phyloP scores from a whole-genome alignment of 2,797 vertebrate genomes.

The Scarus forsteni region DNA sequence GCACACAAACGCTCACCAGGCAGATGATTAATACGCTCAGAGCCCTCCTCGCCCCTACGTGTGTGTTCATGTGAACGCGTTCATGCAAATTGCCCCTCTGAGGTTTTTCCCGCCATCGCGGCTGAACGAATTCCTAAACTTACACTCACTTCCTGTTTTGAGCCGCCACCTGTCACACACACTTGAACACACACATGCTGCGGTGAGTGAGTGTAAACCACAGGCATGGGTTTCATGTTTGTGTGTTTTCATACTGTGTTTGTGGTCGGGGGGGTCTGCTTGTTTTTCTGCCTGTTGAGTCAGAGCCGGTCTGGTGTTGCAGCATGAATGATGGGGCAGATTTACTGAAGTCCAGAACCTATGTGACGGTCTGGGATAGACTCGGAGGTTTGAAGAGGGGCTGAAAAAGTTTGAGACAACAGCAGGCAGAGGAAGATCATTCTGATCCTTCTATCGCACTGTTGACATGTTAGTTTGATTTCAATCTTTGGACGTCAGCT shows the following conservation, averaged over 20 bases:
- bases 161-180: constrained; percentile 77
- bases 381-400: constrained; percentile 1
- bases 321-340: constrained; percentile 47
- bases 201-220: constrained; percentile 22
- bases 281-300: constrained; percentile 56
- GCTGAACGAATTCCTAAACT: constrained; percentile 76
- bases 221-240: constrained; percentile 30
- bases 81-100: background rate
- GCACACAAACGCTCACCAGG: constrained; percentile 9
- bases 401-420: background rate
- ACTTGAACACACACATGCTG: background rate
- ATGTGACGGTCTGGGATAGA: background rate
- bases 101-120: constrained; percentile 56
- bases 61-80: constrained; percentile 33
- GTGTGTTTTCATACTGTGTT: constrained; percentile 10
- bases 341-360: background rate
- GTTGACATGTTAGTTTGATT: background rate
- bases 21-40: constrained; percentile 20
- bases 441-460: background rate
- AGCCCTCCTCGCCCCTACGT: constrained; percentile 1
- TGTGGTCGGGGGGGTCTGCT: constrained; percentile 2
- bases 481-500: background rate
- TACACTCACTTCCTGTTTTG: constrained; percentile 86
- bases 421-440: background rate
- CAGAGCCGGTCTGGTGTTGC: constrained; percentile 51